phyloP scores from a whole-genome alignment of 2,797 vertebrate species.

The Lycodopsis pacificus region DNA sequence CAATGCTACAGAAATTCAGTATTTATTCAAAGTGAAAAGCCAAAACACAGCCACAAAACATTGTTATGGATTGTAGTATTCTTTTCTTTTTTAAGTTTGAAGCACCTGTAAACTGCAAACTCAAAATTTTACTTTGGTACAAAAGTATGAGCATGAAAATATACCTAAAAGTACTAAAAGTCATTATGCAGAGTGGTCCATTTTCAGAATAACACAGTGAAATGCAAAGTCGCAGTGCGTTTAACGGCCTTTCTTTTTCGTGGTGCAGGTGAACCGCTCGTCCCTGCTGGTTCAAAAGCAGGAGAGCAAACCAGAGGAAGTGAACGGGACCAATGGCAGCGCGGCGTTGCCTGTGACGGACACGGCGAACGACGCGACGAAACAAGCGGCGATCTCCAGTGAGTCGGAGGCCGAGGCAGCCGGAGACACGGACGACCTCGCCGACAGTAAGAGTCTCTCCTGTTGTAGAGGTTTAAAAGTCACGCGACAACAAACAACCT shows the following conservation, averaged over 20 bases:
- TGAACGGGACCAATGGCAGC: constrained; percentile 84
- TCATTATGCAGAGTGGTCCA: not conserved
- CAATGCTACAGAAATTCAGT: too few relatives aligned
- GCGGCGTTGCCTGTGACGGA: constrained; percentile 82
- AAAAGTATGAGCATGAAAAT: not conserved
- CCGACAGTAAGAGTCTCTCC: constrained; percentile 44
- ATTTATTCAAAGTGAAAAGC: not conserved
- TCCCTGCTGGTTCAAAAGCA: constrained; percentile 91
- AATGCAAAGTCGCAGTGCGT: not conserved
- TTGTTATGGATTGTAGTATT: not conserved
- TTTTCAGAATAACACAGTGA: not conserved
- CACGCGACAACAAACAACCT: not conserved
- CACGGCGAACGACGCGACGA: constrained; percentile 71
- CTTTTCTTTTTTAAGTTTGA: not conserved
- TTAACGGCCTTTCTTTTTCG: not conserved
- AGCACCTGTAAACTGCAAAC: not conserved
- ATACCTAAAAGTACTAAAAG: not conserved
- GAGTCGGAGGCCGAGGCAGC: constrained; percentile 88
- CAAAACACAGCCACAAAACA: not conserved
- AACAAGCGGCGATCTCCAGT: constrained; percentile 87
- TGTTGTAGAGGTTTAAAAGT: too few relatives aligned
- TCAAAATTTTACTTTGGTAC: not conserved
- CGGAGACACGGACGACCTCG: constrained; percentile 85
- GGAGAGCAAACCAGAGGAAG: constrained; percentile 85
- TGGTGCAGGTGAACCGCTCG: constrained; percentile 91